A percentile compares a stretch with the other conserved stretches of the same genome.
Conservation (phyloP, 30 jellyfish, hydroid and myxozoan species). For the Rhopilema esculentum region DNA sequence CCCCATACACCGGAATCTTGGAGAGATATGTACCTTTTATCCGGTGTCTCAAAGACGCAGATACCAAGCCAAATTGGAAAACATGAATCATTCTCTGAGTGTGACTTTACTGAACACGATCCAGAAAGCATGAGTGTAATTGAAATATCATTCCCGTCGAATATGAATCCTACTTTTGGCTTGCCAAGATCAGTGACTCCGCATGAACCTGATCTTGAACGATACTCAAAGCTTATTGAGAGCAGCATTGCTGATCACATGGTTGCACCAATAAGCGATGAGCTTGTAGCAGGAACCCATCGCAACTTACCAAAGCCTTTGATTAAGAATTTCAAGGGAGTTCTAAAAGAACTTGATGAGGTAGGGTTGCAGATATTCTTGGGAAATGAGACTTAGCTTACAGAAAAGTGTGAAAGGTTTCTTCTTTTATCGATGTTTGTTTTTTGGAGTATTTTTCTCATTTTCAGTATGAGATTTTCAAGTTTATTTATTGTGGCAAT, state of each 20-base stretch:
- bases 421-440: conserved; percentile 48
- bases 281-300: conserved; percentile 49
- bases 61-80: conserved; percentile 70
- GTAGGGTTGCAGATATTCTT: conserved; percentile 3
- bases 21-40: conserved; percentile 34
- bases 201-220: conserved; percentile 41
- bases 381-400: conserved; percentile 58
- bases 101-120: conserved; percentile 67
- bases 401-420: conserved; percentile 48
- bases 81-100: conserved; percentile 43
- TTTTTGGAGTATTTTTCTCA: no score
- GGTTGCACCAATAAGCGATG: conserved; percentile 59
- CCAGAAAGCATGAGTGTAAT: conserved; percentile 56
- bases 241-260: conserved; percentile 50
- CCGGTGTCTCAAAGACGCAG: conserved; percentile 47
- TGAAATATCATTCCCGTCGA: conserved; percentile 57
- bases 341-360: conserved; percentile 35
- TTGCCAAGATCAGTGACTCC: conserved; percentile 72
- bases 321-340: conserved; percentile 29
- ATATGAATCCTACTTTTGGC: conserved; percentile 68
- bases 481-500: no score
- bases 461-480: no score
- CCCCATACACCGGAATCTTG: conserved; percentile 33
- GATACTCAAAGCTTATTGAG: conserved; percentile 53
- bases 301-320: conserved; percentile 48